phyloP scores from a whole-genome alignment of 1,140 invertebrate genomes.

The Brevipalpus yothersi region DNA sequence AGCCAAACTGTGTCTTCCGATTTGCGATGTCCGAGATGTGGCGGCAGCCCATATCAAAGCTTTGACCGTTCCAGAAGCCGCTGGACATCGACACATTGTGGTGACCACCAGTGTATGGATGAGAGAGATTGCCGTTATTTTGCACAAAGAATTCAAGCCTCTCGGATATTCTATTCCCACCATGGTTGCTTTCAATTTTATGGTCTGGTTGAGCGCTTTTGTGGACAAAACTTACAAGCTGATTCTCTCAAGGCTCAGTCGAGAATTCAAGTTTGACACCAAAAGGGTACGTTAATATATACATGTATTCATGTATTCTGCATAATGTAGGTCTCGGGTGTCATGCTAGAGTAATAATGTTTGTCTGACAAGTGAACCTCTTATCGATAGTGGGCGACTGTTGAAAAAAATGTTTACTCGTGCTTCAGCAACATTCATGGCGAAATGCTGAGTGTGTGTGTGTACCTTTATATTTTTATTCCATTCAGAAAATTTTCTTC shows the following conservation, averaged over 20 bases:
- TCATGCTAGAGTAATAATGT: too few species aligned
- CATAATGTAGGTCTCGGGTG: too few species aligned
- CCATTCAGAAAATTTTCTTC: too few species aligned
- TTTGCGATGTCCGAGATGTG: slow-evolving; percentile 31
- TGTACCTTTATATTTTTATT: too few species aligned
- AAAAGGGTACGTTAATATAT: slow-evolving; percentile 19
- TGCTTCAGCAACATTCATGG: too few species aligned
- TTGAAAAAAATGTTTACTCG: too few species aligned
- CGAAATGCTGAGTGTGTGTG: too few species aligned
- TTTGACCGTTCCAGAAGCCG: slow-evolving; percentile 24
- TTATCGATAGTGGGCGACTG: too few species aligned
- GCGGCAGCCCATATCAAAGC: slow-evolving; percentile 29
- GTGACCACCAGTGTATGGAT: slow-evolving; percentile 21
- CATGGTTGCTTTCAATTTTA: slow-evolving; percentile 23
- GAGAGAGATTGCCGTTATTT: slow-evolving; percentile 22
- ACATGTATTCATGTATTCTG: too few species aligned
- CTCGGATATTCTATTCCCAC: slow-evolving; percentile 25
- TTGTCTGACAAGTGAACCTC: too few species aligned
- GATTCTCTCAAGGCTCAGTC: slow-evolving; percentile 23
- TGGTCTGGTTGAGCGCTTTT: slow-evolving; percentile 22
- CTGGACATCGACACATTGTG: slow-evolving; percentile 23
- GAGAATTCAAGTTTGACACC: slow-evolving; percentile 25
- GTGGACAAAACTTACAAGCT: slow-evolving; percentile 24
- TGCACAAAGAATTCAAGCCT: slow-evolving; percentile 21
- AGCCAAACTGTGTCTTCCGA: slow-evolving; percentile 23